Conservation (phyloP, 2,888 invertebrate species). For the Onchidella celtica region DNA sequence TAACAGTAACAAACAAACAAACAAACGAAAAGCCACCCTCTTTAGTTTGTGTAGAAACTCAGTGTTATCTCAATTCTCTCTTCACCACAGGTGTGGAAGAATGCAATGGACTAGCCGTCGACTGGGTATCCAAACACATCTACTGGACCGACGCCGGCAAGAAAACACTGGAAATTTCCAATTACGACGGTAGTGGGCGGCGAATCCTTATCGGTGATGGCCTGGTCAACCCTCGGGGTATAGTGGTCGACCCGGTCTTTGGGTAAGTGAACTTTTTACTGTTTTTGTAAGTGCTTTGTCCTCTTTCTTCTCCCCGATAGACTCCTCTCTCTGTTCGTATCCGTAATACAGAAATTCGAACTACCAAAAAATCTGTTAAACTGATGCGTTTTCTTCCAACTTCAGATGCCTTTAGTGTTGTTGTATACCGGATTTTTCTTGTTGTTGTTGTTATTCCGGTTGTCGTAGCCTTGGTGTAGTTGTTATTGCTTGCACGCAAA, state of each 20-base stretch:
- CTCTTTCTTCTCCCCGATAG: background rate
- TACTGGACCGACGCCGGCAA: slow-evolving; percentile 76
- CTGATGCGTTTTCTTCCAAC: background rate
- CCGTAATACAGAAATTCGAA: no score
- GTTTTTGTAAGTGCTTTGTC: background rate
- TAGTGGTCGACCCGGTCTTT: slow-evolving; percentile 71
- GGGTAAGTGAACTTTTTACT: slow-evolving; percentile 61
- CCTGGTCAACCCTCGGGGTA: slow-evolving; percentile 68
- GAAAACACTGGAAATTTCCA: slow-evolving; percentile 70
- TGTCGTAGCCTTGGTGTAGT: no score
- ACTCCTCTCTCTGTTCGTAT: background rate
- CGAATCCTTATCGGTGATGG: slow-evolving; percentile 66
- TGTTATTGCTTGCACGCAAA: no score
- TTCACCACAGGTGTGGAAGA: slow-evolving; percentile 66
- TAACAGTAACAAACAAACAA: no score
- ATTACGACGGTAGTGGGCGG: slow-evolving; percentile 70
- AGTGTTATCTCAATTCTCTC: background rate
- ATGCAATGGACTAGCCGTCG: slow-evolving; percentile 72
- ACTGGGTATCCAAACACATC: slow-evolving; percentile 73
- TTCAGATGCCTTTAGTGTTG: background rate
- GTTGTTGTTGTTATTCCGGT: background rate
- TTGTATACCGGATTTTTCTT: background rate
- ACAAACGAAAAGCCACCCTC: no score
- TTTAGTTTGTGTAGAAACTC: no score
- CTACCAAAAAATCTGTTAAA: no score